A percentile compares a stretch with the other conserved stretches of the same genome.
These are phyloP conservation scores for Eudyptes chrysolophus DNA, from an alignment of 2,113 vertebrate genomes.

Conservation along the genomic window DNA sequence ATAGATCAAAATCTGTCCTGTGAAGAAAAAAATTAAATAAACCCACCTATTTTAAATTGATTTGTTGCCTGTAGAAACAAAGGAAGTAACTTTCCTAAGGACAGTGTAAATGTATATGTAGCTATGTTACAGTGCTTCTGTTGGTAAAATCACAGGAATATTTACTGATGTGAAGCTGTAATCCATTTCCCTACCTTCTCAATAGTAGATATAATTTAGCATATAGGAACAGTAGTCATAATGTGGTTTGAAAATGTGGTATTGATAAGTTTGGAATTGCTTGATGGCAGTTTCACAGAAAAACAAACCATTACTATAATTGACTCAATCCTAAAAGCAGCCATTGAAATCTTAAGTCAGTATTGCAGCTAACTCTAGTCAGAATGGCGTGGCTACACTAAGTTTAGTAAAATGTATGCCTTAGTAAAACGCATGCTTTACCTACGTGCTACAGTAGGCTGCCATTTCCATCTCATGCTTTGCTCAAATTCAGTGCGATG, in stretches of 20 bases:
- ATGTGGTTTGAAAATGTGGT: not conserved
- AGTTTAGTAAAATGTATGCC: not conserved
- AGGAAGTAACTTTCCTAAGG: not conserved
- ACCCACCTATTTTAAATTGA: not conserved
- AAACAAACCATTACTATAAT: not conserved
- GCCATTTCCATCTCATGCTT: not conserved
- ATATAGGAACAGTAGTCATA: not conserved
- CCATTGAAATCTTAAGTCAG: not conserved
- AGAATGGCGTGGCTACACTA: not conserved
- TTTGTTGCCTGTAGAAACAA: not conserved
- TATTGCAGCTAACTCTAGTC: not conserved
- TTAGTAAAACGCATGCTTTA: not conserved
- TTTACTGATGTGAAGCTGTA: not conserved
- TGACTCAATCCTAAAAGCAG: not conserved
- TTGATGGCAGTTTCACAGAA: not conserved
- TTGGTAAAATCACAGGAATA: not conserved
- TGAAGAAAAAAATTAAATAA: not conserved
- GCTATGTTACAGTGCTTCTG: not conserved
- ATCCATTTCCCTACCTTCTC: not conserved
- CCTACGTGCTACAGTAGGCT: not conserved
- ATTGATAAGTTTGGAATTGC: not conserved
- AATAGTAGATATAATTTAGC: not conserved
- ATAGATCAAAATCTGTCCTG: not conserved
- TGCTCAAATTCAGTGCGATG: not conserved
- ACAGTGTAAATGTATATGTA: not conserved